Base-by-base conservation (phyloP, 2,113 vertebrate species). In the Catharus minimus region DNA sequence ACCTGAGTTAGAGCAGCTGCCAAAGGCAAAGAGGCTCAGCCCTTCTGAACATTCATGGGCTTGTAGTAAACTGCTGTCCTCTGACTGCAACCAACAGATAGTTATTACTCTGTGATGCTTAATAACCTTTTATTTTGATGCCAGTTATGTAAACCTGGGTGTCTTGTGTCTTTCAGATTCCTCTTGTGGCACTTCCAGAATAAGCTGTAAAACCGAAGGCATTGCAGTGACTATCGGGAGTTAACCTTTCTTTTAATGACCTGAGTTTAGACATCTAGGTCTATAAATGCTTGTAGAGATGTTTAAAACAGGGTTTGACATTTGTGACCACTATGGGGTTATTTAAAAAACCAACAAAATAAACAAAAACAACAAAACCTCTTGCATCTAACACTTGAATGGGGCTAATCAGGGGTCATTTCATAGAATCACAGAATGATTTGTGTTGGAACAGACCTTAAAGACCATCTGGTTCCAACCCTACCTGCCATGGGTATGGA, bases 81-180 rank as follows among this genome's bases (percentile, higher is more conserved):
- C 44, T 26, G 39, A n/a, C 60, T 41, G 39, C n/a, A 17, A 58
- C 36, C 36, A 36, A 12, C 1, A 4, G 28, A 32, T 17, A 44
- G n/a, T 47, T 57, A 1, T 65, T 68, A 4, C 19, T 66, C 8
- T 44, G 18, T 38, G 39, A 43, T 65, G 49, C 28, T 56, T 11
- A 60, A 21, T 41, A 13, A 61, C 15, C 39, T 93, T 72, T 52
- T 38, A 3, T 75, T 82, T 79, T 76, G n/a, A 78, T 62, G 43
- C 64, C 50, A 46, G 0, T 73, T 14, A 5, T 18, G 5, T 93
- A 73, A 95, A 95, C 33, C 56, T 47, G 44, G 47, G 27, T 90
- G 66, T 90, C 71, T 95, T 95, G 14, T 92, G 12, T 96, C 75
- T 97, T 96, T 92, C 94, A 97, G 96, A 81, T 95, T 75, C 88